A percentile compares a stretch with the other conserved stretches of the same genome.
phyloP scores from a whole-genome alignment of 53 echinoderm and acorn worm species.

The Zoroaster sp. region DNA sequence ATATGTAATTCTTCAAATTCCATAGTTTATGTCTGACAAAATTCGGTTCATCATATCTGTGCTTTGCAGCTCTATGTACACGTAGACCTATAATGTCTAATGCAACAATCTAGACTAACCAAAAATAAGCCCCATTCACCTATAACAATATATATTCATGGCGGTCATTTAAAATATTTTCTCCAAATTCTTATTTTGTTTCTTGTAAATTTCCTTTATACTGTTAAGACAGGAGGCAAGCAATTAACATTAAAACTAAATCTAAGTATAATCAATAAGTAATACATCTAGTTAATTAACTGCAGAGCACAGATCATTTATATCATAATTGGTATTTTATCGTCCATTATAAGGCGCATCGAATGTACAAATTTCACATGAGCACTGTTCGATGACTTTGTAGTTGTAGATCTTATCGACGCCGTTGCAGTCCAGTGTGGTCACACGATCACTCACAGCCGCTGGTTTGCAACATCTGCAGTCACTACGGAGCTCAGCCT shows the following conservation, averaged over 20 bases:
- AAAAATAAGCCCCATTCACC: background rate
- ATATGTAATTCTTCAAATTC: background rate
- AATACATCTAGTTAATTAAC: background rate
- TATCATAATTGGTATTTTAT: background rate
- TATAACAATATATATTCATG: background rate
- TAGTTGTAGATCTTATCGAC: slow-evolving; percentile 17
- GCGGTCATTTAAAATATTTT: background rate
- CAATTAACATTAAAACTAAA: background rate
- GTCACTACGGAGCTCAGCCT: background rate
- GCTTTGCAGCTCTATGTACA: background rate
- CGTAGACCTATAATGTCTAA: background rate
- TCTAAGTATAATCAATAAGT: no score
- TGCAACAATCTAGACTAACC: no score
- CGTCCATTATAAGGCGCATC: background rate
- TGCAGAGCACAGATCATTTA: background rate
- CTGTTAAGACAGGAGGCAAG: background rate
- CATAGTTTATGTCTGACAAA: background rate
- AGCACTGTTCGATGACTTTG: slow-evolving; percentile 36
- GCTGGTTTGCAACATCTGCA: slow-evolving; percentile 49
- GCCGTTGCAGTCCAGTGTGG: slow-evolving; percentile 21
- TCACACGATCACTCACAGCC: background rate
- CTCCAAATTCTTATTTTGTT: background rate
- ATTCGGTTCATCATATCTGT: background rate
- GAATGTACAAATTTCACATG: slow-evolving; percentile 7
- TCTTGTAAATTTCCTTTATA: background rate